Evolutionary conservation across 1,140 invertebrate species (phyloP), one percentile per base, ranked within the genome.

Genomic region (Drosophila sp.): DNA sequence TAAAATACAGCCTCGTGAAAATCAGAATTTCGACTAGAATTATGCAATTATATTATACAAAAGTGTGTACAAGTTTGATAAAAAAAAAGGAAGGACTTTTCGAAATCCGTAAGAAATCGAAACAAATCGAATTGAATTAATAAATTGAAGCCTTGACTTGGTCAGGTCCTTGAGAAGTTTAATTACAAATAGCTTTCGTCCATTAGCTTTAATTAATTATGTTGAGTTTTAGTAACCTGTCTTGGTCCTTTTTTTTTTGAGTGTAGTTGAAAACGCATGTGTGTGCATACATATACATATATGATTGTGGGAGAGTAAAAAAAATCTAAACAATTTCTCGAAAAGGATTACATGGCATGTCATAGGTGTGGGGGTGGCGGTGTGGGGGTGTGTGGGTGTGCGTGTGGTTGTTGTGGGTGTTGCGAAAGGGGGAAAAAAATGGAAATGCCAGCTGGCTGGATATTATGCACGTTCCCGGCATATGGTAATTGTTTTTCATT

Each of bases 281-380:
- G 47, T 11, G 40, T 33, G 10, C 1, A 38, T 38, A 8, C 35
- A 38, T 38, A 38, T 47, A 25, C 8, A 50, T 3, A 27, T 27
- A 27, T 8, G 54, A 17, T 17, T 10, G 50, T 27, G 10, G 50
- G 50, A 30, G 50, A 17, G 55, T 47, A 2, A 50, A 40, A 63
- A 79, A 80, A 70, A 87, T 89, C 84, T 87, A 89, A 87, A 79
- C 83, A 86, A 86, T 86, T 87, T 81, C 83, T 79, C 40, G 41
- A 79, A 71, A 87, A 79, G 83, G 83, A 86, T 86, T 86, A 70
- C 70, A 70, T 80, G 74, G 69, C 73, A 50, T 50, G 44, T 50
- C 44, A 50, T 50, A 50, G 44, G 44, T 50, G 25, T 50, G 23
- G 44, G 44, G 25, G 44, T 50, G 7, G 44, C 17, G 17, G 17